phyloP scores from a whole-genome alignment of 2,797 vertebrate species.

The Emydoidea blandingii region DNA sequence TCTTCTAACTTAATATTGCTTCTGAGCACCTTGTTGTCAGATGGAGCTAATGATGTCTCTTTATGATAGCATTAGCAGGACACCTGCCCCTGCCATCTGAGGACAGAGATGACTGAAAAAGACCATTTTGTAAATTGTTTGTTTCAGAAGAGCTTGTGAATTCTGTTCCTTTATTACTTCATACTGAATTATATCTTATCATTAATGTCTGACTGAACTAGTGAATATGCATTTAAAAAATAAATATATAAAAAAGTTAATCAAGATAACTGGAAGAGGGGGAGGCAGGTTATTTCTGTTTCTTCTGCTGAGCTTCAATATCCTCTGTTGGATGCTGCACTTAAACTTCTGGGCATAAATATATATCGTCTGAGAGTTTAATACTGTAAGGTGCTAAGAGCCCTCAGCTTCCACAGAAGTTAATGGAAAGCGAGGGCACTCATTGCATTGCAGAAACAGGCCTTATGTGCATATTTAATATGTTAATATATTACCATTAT shows the following conservation, averaged over 20 bases:
- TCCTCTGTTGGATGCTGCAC: background rate
- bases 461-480: background rate
- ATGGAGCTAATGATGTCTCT: background rate
- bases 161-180: background rate
- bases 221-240: background rate
- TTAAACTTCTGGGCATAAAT: background rate
- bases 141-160: background rate
- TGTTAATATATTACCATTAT: background rate
- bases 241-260: rapidly evolving
- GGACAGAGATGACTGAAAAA: background rate
- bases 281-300: background rate
- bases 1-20: background rate
- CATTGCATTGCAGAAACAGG: background rate
- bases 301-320: background rate
- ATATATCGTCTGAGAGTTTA: rapidly evolving
- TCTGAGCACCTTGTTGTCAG: background rate
- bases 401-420: background rate
- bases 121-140: background rate
- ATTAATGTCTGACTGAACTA: background rate
- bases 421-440: background rate
- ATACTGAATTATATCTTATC: background rate
- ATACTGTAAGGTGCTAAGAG: background rate
- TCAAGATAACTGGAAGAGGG: background rate
- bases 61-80: background rate
- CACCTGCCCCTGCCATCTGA: background rate